A percentile compares a stretch with the other conserved stretches of the same genome.
Conservation (phyloP, 2,888 invertebrate species). For the Aradus depressus region DNA sequence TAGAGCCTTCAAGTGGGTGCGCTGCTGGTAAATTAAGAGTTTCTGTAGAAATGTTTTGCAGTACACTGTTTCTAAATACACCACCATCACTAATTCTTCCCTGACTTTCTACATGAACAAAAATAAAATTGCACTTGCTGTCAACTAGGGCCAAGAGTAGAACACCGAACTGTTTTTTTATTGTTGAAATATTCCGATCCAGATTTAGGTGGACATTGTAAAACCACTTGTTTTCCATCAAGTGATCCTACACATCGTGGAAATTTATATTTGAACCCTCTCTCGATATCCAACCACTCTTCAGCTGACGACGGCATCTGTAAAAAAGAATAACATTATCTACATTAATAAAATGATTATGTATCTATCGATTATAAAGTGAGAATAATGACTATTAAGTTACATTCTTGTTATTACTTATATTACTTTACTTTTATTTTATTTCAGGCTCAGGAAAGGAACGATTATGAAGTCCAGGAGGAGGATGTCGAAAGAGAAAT, state of each 20-base stretch:
- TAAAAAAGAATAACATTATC: no score
- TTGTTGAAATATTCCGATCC: slow-evolving; percentile 34
- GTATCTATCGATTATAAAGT: no score
- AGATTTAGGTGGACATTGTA: slow-evolving; percentile 30
- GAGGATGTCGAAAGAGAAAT: not conserved
- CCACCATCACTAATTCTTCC: slow-evolving; percentile 32
- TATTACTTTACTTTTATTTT: not conserved
- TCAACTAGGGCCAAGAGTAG: slow-evolving; percentile 33
- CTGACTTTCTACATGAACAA: slow-evolving; percentile 33
- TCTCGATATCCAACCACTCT: no score
- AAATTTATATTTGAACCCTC: no score
- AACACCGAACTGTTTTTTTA: slow-evolving; percentile 33
- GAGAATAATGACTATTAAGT: no score
- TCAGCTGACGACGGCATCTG: no score
- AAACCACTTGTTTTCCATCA: slow-evolving; percentile 33
- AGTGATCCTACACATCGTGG: slow-evolving; percentile 32
- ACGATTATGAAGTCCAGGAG: not conserved
- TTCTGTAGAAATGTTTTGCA: slow-evolving; percentile 21
- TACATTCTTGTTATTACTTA: no score
- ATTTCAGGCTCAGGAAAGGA: not conserved
- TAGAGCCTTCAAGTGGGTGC: slow-evolving; percentile 22
- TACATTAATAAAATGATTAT: no score
- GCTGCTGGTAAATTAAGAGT: slow-evolving; percentile 22
- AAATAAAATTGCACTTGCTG: slow-evolving; percentile 33
- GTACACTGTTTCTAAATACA: slow-evolving; percentile 22